Evolutionary conservation across 2,113 vertebrate species (phyloP).

Genomic region (Podarcis cretensis): DNA sequence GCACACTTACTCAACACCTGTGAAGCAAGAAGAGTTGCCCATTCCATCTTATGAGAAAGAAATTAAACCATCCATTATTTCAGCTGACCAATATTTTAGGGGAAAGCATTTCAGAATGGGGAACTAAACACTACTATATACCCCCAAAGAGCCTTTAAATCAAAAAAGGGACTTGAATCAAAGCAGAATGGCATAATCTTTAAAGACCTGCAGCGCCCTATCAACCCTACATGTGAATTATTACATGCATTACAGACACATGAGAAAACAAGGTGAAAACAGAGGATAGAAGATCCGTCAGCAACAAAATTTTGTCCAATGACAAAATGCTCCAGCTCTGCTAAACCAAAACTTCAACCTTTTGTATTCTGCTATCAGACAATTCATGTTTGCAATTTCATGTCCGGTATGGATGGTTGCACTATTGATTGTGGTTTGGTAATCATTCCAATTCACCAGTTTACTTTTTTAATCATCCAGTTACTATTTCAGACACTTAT

Average conservation of each 20-base stretch:
- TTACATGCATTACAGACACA: background rate
- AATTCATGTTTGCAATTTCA: background rate
- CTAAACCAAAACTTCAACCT: background rate
- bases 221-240: conserved; percentile 19
- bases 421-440: background rate
- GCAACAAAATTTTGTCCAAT: background rate
- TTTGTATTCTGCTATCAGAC: background rate
- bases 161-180: conserved; percentile 5
- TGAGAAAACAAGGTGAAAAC: background rate
- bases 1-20: conserved; percentile 41
- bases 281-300: background rate
- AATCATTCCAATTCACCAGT: background rate
- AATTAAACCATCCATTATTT: conserved; percentile 42
- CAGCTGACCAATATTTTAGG: conserved; percentile 32
- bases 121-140: conserved; percentile 13
- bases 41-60: conserved; percentile 44
- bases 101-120: conserved; percentile 14
- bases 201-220: conserved; percentile 1
- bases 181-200: conserved; percentile 14
- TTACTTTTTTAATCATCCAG: background rate
- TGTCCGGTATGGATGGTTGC: background rate
- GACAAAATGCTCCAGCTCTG: background rate
- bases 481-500: background rate
- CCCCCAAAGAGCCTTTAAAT: conserved; percentile 38
- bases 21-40: conserved; percentile 22